Base-by-base conservation (phyloP, 2,888 invertebrate species). In the Ametastegia equiseti region DNA sequence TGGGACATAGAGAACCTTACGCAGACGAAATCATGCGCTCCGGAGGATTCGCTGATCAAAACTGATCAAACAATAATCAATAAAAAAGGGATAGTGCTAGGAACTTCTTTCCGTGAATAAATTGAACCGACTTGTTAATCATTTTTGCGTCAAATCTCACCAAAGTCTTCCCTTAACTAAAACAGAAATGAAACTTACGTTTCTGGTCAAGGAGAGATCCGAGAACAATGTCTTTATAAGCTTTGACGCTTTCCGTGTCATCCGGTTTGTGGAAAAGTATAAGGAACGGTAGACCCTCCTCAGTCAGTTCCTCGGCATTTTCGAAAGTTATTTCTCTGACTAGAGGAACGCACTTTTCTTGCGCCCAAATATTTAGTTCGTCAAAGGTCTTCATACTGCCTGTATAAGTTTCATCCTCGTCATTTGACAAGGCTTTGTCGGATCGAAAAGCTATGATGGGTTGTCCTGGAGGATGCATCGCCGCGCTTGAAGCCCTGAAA, bases 281-380 rank as follows among this genome's bases (percentile, higher is more conserved):
- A 50, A 99, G 94, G 93, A 99, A 99, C 5, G 99, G 99, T 87
- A 99, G 92, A 45, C 99, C 99, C 93, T 99, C 99, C 92, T 99
- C 99, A 0, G 99, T 99, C 33, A 99, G 92, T 92, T 99, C 99
- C 92, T 99, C 99, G 1, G 99, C 99, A 93, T 99, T 99, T 92
- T 99, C 99, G 92, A 99, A 99, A 0, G 99, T 99, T 82, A 99
- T 99, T 92, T 99, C 99, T 80, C 99, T 94, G 0, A 99, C 99
- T 15, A 99, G 93, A 0, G 99, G 99, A 54, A 99, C 97, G 91
- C 99, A 99, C 89, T 97, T 97, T 85, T 98, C 97, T 83, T 96
- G 95, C 0, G 96, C 94, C 99, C 99, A 99, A 82, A 95, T 94
- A 88, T 96, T 95, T n/a, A 99, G 89, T 85, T 97, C 97, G 88